These are phyloP conservation scores for Pachypsylla venusta DNA, from an alignment of 1,140 invertebrate species.

Conservation along the genomic window DNA sequence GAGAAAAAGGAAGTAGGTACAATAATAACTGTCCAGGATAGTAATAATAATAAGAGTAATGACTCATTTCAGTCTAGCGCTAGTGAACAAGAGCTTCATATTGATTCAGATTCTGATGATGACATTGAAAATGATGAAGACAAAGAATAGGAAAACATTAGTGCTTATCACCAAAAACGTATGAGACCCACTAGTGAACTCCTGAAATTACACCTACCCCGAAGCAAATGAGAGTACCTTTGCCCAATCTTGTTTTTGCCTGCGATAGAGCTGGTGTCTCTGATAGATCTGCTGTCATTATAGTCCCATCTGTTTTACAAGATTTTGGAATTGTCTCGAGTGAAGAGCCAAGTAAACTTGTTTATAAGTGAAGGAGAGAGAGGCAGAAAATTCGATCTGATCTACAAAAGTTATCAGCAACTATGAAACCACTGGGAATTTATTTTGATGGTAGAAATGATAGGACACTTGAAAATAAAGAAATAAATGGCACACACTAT, in stretches of 20 bases:
- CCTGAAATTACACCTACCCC: not conserved
- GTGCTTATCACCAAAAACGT: not conserved
- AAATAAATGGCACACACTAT: constrained; percentile 22
- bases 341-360: constrained; percentile 16
- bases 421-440: no score
- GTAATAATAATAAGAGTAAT: not conserved
- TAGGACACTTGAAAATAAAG: constrained; percentile 23
- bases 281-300: constrained; percentile 25
- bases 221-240: not conserved
- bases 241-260: not conserved
- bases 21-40: no score
- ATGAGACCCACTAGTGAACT: not conserved
- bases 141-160: not conserved
- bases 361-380: constrained; percentile 25
- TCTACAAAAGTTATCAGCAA: no score
- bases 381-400: constrained; percentile 15
- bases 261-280: constrained; percentile 26
- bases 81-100: not conserved
- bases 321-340: constrained; percentile 19
- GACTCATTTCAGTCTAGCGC: not conserved
- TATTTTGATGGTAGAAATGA: constrained; percentile 24
- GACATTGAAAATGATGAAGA: not conserved
- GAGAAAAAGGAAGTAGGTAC: constrained; percentile 15
- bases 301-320: constrained; percentile 24
- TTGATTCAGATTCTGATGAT: not conserved